Evolutionary conservation across 2,888 invertebrate species (phyloP).

Genomic region (Eustalomyia histrio): DNA sequence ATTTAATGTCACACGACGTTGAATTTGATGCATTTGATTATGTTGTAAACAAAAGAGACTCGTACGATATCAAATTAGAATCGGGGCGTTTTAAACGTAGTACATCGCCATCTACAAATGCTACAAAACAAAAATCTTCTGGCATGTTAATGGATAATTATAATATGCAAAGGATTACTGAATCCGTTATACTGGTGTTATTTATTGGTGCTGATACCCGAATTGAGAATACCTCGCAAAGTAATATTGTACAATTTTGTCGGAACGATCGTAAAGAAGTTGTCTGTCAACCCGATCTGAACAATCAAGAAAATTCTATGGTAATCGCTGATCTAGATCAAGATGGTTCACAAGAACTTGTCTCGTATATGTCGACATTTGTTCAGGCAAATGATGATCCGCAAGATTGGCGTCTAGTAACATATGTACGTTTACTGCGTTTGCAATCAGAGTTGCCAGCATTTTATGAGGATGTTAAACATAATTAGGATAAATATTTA

Average conservation of each 20-base stretch:
- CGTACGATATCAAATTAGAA: constrained; percentile 71
- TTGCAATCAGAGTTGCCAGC: constrained; percentile 87
- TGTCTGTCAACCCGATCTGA: constrained; percentile 87
- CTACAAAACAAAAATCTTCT: constrained; percentile 68
- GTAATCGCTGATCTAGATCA: constrained; percentile 87
- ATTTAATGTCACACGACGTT: constrained; percentile 31
- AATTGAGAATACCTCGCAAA: constrained; percentile 88
- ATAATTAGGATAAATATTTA: constrained; percentile 56
- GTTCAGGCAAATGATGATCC: constrained; percentile 73
- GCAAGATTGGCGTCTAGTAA: constrained; percentile 83
- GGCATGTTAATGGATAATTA: constrained; percentile 71
- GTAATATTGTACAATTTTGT: constrained; percentile 88
- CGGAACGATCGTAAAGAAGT: constrained; percentile 73
- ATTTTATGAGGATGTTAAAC: constrained; percentile 80
- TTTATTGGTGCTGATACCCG: constrained; percentile 87
- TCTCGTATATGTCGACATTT: constrained; percentile 87
- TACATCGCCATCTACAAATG: constrained; percentile 65
- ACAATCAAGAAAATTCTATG: constrained; percentile 86
- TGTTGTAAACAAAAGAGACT: constrained; percentile 73
- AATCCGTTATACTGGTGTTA: constrained; percentile 88
- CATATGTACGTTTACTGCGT: constrained; percentile 85
- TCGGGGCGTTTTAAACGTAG: constrained; percentile 67
- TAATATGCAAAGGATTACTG: constrained; percentile 83
- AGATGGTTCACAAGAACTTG: constrained; percentile 88
- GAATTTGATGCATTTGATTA: constrained; percentile 75